Evolutionary conservation across 2,888 invertebrate species (phyloP), one percentile per base, ranked within the genome.

Genomic region (Strigamia crassipes): DNA sequence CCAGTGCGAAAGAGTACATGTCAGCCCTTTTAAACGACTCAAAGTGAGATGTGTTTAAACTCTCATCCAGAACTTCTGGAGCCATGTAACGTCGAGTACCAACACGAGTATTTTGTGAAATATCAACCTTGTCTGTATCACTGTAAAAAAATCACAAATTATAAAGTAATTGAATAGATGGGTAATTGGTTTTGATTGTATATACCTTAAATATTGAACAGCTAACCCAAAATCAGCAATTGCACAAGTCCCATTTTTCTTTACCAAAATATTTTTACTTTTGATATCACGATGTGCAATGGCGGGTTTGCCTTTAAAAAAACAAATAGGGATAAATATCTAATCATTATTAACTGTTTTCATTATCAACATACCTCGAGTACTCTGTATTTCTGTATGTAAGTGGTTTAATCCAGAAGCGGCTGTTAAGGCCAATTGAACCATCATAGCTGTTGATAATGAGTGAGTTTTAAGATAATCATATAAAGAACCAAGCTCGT

Each of bases 211-310:
- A 88, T 92, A 95, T 86, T 95, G 92, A 81, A 96, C 96, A 31
- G 97, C 96, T 83, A 97, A 90, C 5, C 97, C 97, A 87, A 97
- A 95, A 89, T 97, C 97, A 6, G 96, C 96, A 84, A 97, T 94
- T 84, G 94, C 95, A 89, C 96, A 96, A 86, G 94, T 93, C 0
- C 92, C 95, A 89, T 94, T 93, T 91, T 86, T 90, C 87, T 96
- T 97, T 79, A 97, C 96, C 81, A 97, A 90, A 84, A 97, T 95
- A 88, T 97, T 97, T 89, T 96, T 96, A 87, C 93, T 94, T 87
- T 97, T 97, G 85, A 97, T 94, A 88, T 96, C 96, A 82, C 97
- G 90, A 88, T 97, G 97, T 46, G 96, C 95, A 83, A 90, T 89
- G 66, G 95, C 95, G 79, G 96, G 96, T 87, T 96, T 96, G 81